phyloP scores from a whole-genome alignment of 2,797 vertebrate species.

The Neosilurus hyrtlii region DNA sequence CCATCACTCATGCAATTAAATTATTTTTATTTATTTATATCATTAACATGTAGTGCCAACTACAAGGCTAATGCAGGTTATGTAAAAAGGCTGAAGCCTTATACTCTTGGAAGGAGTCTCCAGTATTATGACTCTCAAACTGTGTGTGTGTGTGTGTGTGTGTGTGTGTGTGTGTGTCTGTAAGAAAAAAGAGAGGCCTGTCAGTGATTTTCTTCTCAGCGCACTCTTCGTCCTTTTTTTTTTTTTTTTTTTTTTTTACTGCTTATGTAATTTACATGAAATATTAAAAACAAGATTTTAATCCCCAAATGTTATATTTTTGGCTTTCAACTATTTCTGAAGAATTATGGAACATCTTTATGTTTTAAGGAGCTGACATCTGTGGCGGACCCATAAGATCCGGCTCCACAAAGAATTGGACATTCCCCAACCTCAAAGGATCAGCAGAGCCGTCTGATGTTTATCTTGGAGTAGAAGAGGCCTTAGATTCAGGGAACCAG shows the following conservation, averaged over 20 bases:
- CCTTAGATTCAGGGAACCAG: conserved; percentile 73
- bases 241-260: background rate
- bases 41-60: background rate
- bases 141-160: too few relatives aligned
- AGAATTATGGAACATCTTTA: background rate
- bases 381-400: conserved; percentile 61
- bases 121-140: background rate
- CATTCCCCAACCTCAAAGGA: conserved; percentile 90
- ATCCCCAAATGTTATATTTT: background rate
- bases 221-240: background rate
- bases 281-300: background rate
- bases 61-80: background rate
- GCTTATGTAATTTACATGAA: background rate
- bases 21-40: too few relatives aligned
- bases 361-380: conserved; percentile 46
- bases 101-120: background rate
- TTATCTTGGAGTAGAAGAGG: conserved; percentile 81
- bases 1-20: too few relatives aligned
- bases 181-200: background rate
- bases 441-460: conserved; percentile 76
- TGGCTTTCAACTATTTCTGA: background rate
- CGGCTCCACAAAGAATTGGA: conserved; percentile 86
- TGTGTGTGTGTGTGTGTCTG: too few relatives aligned
- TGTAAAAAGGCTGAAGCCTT: too few relatives aligned
- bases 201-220: background rate